These are phyloP conservation scores for Pocillopora verrucosa DNA, from an alignment of 64 coral and sea anemone genomes.

Conservation along the genomic window DNA sequence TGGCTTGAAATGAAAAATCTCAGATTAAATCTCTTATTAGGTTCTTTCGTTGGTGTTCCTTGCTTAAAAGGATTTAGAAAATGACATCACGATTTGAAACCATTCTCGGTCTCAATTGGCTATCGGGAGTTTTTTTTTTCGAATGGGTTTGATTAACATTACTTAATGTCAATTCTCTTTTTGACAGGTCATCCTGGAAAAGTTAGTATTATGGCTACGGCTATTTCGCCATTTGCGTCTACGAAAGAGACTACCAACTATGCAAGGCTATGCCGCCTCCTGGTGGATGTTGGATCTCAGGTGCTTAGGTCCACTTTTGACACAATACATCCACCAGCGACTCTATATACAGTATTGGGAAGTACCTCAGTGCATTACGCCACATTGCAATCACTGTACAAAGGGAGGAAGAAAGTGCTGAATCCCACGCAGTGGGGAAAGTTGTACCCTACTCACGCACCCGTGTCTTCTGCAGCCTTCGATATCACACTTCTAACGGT, in stretches of 20 bases:
- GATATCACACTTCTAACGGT: constrained; percentile 38
- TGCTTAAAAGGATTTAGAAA: too few relatives aligned
- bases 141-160: too few relatives aligned
- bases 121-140: too few relatives aligned
- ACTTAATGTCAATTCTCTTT: neutral
- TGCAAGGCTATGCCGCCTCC: constrained; percentile 2
- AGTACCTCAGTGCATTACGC: neutral
- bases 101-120: too few relatives aligned
- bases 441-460: constrained; percentile 15
- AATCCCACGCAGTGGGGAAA: constrained; percentile 28
- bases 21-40: too few relatives aligned
- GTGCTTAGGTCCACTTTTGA: constrained; percentile 6
- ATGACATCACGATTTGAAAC: too few relatives aligned
- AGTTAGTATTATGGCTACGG: neutral
- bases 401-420: constrained; percentile 8
- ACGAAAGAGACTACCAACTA: constrained; percentile 39
- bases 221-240: neutral
- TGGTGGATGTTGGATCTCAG: constrained; percentile 16
- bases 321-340: constrained; percentile 7
- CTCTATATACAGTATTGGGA: neutral
- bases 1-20: too few relatives aligned
- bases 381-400: neutral
- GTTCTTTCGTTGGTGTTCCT: too few relatives aligned
- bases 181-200: neutral
- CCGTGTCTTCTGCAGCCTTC: neutral